Evolutionary conservation across 2,888 invertebrate species (phyloP), one percentile per base, ranked within the genome.

Genomic region (Pammene aurita): DNA sequence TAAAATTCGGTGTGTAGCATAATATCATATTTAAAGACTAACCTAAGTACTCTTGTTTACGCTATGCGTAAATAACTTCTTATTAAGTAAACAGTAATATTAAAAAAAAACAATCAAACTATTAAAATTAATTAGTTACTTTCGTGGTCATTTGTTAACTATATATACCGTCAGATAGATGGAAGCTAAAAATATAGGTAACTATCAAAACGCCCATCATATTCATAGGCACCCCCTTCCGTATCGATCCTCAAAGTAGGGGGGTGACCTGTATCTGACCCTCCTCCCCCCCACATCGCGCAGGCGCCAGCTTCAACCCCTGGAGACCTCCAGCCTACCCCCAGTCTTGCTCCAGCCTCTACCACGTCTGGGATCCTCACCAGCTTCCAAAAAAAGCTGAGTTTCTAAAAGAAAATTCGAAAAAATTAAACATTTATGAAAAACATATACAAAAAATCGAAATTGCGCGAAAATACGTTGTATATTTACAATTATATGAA

Each of bases 381-480:
- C 78, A 74, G 73, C 71, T 71, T 42, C 73, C 61, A 79, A 26
- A 26, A n/a, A 78, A 74, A 75, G 70, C 73, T 71, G 74, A 68
- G 57, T 55, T 71, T 60, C 54, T 55, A 69, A 72, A 67, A 50
- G 9, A 5, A 26, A 70, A 71, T 71, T 70, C 71, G n/a, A 74
- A 66, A 58, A 67, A 72, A 76, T 72, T 72, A 73, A 72, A 71
- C 82, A 89, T 90, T 81, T 91, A 91, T 92, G 91, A 90, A 85
- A 90, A 85, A 87, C 83, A 84, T 84, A 86, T 82, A 81, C 77
- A 84, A 81, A 81, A 79, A 73, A 10, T 81, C 81, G 42, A 80
- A 76, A 76, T 76, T 80, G 67, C 79, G 80, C 75, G 78, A 76
- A 65, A 78, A 80, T 70, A 81, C 71, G 26, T 70, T 74, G 6